phyloP scores from a whole-genome alignment of 2,888 invertebrate species.

The Agrochola litura region DNA sequence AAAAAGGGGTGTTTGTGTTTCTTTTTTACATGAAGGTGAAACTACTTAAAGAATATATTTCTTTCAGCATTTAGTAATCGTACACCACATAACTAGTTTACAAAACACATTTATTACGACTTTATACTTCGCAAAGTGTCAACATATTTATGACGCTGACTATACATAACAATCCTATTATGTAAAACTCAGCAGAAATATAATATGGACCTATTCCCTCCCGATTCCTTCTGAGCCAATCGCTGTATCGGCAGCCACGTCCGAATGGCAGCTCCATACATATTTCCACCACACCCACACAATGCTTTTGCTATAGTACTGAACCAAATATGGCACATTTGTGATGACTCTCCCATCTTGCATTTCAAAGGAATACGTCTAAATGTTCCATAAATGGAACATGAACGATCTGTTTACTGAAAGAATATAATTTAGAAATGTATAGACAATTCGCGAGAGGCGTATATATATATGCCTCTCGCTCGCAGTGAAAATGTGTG shows the following conservation, averaged over 20 bases:
- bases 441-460: no score
- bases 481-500: not conserved
- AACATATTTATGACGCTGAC: conserved; percentile 22
- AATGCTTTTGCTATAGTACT: not conserved
- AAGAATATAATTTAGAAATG: conserved; percentile 2
- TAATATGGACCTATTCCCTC: not conserved
- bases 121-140: not conserved
- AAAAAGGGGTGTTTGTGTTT: not conserved
- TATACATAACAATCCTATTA: not conserved
- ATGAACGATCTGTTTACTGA: not conserved
- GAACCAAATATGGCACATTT: conserved; percentile 6
- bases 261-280: not conserved
- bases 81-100: conserved; percentile 11
- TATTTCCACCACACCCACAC: conserved; percentile 1
- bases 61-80: not conserved
- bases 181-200: not conserved
- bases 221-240: not conserved
- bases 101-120: not conserved
- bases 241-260: not conserved
- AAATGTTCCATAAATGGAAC: not conserved
- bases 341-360: not conserved
- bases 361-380: not conserved
- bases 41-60: not conserved
- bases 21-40: not conserved
- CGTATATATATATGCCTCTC: not conserved